phyloP scores from a whole-genome alignment of 2,113 vertebrate genomes.

The Brienomyrus brachyistius region DNA sequence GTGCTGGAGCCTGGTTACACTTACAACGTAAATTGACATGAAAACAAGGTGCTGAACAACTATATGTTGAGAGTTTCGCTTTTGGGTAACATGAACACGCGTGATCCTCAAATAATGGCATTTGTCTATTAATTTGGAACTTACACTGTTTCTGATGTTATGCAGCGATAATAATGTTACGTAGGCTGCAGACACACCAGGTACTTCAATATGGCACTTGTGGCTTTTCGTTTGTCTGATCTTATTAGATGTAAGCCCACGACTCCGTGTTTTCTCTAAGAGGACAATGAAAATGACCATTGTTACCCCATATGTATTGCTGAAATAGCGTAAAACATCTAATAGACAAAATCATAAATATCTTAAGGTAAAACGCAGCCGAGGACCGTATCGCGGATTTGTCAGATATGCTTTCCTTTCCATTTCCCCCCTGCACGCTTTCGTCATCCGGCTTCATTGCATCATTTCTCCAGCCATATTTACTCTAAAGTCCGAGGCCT shows the following conservation, averaged over 20 bases:
- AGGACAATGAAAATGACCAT: background rate
- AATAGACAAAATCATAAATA: background rate
- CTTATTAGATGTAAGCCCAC: background rate
- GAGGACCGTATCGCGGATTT: background rate
- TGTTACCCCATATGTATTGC: background rate
- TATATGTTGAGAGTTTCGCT: background rate
- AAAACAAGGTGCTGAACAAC: background rate
- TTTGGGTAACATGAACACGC: background rate
- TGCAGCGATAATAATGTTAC: background rate
- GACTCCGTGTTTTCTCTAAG: background rate
- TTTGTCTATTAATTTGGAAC: background rate
- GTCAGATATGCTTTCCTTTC: background rate
- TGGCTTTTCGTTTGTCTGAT: background rate
- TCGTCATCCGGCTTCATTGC: conserved; percentile 50
- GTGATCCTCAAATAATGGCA: background rate
- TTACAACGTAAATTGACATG: background rate
- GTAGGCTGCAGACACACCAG: background rate
- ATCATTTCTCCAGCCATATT: conserved; percentile 57
- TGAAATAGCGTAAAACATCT: background rate
- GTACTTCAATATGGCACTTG: background rate
- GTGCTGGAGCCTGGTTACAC: background rate
- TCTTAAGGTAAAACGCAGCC: background rate
- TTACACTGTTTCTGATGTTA: background rate
- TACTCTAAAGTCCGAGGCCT: conserved; percentile 55
- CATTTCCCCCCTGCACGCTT: conserved; percentile 9